Conservation (phyloP, 2,113 vertebrate genomes). For the mouse (Mus musculus) region DNA sequence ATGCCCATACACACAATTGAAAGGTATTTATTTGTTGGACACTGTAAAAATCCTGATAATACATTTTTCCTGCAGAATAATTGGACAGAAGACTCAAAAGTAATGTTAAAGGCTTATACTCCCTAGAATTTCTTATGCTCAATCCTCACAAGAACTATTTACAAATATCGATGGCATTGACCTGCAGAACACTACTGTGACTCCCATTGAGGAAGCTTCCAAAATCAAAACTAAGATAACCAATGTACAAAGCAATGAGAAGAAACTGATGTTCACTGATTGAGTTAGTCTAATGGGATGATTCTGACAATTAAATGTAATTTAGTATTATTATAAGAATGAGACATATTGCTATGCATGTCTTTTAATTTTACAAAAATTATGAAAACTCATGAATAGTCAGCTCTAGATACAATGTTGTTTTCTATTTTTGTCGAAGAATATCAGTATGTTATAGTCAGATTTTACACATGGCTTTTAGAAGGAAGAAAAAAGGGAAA, state of each 20-base stretch:
- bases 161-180: not conserved
- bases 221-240: not conserved
- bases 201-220: not conserved
- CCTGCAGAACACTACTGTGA: not conserved
- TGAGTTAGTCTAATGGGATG: not conserved
- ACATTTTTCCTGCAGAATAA: not conserved
- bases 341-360: not conserved
- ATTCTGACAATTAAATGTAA: not conserved
- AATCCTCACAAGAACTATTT: not conserved
- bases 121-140: not conserved
- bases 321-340: not conserved
- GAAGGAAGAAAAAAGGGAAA: not conserved
- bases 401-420: not conserved
- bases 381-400: not conserved
- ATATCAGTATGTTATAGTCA: not conserved
- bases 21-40: not conserved
- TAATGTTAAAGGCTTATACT: not conserved
- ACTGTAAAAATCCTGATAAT: not conserved
- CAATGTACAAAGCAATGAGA: not conserved
- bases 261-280: slow-evolving; percentile 17
- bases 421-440: not conserved
- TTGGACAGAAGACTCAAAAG: not conserved
- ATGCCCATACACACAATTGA: not conserved
- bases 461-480: slow-evolving; percentile 2
- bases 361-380: slow-evolving; percentile 13